Base-by-base conservation (phyloP, 2,113 vertebrate genomes). In the Peucedramus taeniatus region DNA sequence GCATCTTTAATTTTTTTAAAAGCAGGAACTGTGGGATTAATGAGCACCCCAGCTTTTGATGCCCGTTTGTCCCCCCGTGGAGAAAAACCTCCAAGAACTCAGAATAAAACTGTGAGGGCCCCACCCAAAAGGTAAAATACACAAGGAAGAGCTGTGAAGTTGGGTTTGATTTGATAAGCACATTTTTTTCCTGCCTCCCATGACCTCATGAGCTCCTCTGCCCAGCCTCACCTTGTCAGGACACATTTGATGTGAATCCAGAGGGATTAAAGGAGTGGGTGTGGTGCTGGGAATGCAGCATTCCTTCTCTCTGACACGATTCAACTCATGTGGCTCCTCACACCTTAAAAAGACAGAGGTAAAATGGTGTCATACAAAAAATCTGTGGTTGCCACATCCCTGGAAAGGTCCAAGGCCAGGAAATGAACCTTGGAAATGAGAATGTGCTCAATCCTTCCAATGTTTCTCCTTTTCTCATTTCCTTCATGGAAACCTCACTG, bases 141-240 rank as follows among this genome's bases (percentile, higher is more conserved):
- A 1, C 0, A 18, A 47, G 44, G 53, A 39, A 4, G 20, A 50
- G 2, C 9, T 7, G 0, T 6, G 17, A 18, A 11, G 22, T 10
- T 20, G 7, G 9, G n/a, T 60, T 53, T 33, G 42, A 63, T 45
- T 74, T 28, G 24, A n/a, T 57, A 61, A 42, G 17, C 19, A 10
- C 70, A 42, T 21, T 30, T 85, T 75, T 68, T 9, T 1, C 21
- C 54, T 50, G 9, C 50, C 63, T 78, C 8, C 39, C 24, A 12
- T 44, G 74, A 74, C 64, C 64, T 61, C 70, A 22, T 0, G 15
- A 79, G 47, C 28, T 60, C 28, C 37, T n/a, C 63, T 27, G 68
- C 50, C 61, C 70, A 35, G 6, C 24, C 37, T 4, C 27, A 30
- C 54, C 80, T 45, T 54, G 56, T 63, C 30, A 4, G 30, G 85